Evolutionary conservation across 2,888 invertebrate species (phyloP).

Genomic region (Drosophila affinis): DNA sequence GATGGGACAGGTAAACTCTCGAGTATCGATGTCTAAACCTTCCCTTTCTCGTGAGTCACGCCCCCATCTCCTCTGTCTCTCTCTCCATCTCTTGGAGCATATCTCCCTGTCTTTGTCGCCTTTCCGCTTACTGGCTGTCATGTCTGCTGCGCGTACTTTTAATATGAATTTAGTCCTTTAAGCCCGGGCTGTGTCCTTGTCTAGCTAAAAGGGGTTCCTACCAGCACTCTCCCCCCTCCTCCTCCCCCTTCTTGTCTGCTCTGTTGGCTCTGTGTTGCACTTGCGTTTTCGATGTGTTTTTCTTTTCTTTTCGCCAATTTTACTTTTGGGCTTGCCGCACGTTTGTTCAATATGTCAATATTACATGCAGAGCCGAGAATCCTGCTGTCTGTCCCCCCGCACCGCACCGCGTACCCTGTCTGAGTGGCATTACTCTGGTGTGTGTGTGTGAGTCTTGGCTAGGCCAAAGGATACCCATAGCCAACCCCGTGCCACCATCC

Average conservation of each 20-base stretch:
- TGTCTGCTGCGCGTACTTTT: conserved; percentile 75
- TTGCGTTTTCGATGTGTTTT: conserved; percentile 46
- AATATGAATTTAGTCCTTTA: conserved; percentile 80
- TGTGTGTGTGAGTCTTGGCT: background rate
- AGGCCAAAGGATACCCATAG: too few relatives aligned
- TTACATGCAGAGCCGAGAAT: conserved; percentile 63
- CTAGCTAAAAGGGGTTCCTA: conserved; percentile 11
- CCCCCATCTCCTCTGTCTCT: background rate
- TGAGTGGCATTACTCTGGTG: conserved; percentile 63
- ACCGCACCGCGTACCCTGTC: conserved; percentile 14
- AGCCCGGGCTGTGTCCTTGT: conserved; percentile 59
- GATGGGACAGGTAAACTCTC: background rate
- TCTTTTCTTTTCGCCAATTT: conserved; percentile 54
- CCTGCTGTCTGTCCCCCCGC: conserved; percentile 30
- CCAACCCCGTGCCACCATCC: background rate
- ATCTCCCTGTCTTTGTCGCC: conserved; percentile 37
- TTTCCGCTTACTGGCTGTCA: conserved; percentile 65
- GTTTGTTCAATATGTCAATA: conserved; percentile 80
- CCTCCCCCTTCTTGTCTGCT: conserved; percentile 15
- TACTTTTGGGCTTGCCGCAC: conserved; percentile 60
- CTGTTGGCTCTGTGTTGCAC: conserved; percentile 49
- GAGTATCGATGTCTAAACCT: background rate
- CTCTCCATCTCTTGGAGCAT: background rate
- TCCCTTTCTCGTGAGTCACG: background rate
- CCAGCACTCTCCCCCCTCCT: background rate